These are phyloP conservation scores for Heliocidaris erythrogramma DNA, from an alignment of 35 echinoderm and acorn worm genomes.

Conservation along the genomic window DNA sequence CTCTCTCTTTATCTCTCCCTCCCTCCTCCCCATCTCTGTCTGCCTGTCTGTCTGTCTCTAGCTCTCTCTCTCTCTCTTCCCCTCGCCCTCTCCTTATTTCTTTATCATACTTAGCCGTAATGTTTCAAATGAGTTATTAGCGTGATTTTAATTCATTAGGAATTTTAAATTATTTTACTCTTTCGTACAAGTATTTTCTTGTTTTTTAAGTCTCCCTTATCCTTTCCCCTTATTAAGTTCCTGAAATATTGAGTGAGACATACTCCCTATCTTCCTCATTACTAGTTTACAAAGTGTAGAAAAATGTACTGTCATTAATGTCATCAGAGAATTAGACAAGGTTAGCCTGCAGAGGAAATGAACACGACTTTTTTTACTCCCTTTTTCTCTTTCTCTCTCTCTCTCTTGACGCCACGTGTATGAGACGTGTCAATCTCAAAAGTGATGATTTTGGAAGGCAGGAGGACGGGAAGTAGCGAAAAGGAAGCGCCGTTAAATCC, in stretches of 20 bases:
- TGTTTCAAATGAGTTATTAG: neutral
- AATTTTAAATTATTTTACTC: too few species aligned
- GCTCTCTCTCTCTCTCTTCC: neutral
- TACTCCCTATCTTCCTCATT: neutral
- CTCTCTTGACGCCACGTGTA: neutral
- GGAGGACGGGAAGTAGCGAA: neutral
- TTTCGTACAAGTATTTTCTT: too few species aligned
- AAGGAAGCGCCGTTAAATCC: neutral
- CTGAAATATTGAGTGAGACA: neutral
- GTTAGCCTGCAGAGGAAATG: too few species aligned
- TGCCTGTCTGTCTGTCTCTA: neutral
- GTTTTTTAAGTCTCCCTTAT: neutral
- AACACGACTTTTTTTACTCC: too few species aligned
- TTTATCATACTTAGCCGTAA: neutral
- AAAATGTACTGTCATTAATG: too few species aligned
- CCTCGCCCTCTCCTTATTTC: neutral
- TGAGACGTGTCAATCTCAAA: neutral
- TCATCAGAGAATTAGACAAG: too few species aligned
- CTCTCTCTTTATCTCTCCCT: too few species aligned
- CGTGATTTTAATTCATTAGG: neutral
- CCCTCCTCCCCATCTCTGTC: too few species aligned
- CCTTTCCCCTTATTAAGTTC: neutral
- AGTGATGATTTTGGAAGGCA: neutral
- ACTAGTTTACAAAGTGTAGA: too few species aligned
- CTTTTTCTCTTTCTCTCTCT: neutral